Conservation (phyloP, 2,888 invertebrate species). For the Pristionchus maxplancki region DNA sequence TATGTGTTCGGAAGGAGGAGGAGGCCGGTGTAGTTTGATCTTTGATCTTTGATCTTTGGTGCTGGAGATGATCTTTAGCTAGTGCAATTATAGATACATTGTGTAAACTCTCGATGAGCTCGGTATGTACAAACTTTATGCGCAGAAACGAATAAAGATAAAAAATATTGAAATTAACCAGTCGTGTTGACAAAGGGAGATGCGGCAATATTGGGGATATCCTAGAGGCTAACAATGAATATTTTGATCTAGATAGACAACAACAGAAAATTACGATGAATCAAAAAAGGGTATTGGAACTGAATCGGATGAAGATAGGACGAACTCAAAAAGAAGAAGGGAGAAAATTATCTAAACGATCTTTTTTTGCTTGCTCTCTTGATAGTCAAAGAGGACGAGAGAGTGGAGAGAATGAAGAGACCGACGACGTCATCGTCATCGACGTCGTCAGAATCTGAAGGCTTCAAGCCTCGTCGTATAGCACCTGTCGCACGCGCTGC, state of each 20-base stretch:
- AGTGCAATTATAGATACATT: background rate
- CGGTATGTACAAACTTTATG: background rate
- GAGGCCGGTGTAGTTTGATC: background rate
- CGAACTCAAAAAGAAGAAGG: too few species aligned
- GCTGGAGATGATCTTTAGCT: background rate
- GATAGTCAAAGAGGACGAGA: background rate
- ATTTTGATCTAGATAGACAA: too few species aligned
- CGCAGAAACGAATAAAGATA: background rate
- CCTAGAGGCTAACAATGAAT: too few species aligned
- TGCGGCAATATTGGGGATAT: background rate
- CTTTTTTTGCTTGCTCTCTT: too few species aligned
- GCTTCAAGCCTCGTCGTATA: constrained; percentile 15
- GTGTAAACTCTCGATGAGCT: background rate
- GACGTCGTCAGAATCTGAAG: too few species aligned
- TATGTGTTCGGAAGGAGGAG: constrained; percentile 64
- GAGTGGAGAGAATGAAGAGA: background rate
- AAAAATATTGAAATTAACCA: background rate
- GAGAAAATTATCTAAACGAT: too few species aligned
- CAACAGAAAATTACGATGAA: too few species aligned
- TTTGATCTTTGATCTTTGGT: background rate
- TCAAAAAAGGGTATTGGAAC: too few species aligned
- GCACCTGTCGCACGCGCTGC: constrained; percentile 22
- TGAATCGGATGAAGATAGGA: too few species aligned
- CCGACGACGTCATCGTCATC: too few species aligned
- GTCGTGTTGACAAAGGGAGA: background rate